Evolutionary conservation across 2,888 invertebrate genomes (phyloP).

Genomic region (Phortica magna): DNA sequence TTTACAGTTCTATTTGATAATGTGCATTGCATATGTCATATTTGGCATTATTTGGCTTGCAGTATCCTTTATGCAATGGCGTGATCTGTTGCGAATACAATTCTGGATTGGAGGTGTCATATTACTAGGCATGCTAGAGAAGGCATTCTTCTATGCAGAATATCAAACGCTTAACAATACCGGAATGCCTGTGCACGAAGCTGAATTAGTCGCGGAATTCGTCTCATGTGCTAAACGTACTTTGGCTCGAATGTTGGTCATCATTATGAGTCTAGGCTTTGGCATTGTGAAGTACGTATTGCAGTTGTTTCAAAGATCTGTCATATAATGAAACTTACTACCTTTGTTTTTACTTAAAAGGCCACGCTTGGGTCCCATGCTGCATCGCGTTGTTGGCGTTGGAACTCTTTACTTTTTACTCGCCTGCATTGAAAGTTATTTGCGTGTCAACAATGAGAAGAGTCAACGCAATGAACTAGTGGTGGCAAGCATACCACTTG

Average conservation of each 20-base stretch:
- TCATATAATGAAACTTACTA: not conserved
- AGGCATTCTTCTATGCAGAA: slow-evolving; percentile 94
- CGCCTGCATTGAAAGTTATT: slow-evolving; percentile 91
- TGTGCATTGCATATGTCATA: slow-evolving; percentile 93
- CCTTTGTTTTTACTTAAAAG: slow-evolving; percentile 76
- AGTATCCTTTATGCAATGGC: slow-evolving; percentile 92
- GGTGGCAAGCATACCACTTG: slow-evolving; percentile 91
- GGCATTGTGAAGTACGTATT: slow-evolving; percentile 93
- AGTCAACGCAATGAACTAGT: slow-evolving; percentile 82
- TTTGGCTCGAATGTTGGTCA: slow-evolving; percentile 93
- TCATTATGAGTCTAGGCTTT: slow-evolving; percentile 96
- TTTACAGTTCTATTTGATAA: slow-evolving; percentile 89
- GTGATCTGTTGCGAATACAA: slow-evolving; percentile 93
- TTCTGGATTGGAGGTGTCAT: slow-evolving; percentile 98
- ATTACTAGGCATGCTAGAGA: slow-evolving; percentile 90
- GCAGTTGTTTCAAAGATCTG: not conserved
- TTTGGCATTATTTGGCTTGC: slow-evolving; percentile 90
- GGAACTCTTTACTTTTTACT: slow-evolving; percentile 91
- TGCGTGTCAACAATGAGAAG: slow-evolving; percentile 84
- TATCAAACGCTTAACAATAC: slow-evolving; percentile 87
- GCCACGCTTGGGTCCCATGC: slow-evolving; percentile 91
- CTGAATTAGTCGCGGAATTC: slow-evolving; percentile 92
- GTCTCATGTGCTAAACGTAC: slow-evolving; percentile 95
- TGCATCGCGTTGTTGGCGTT: slow-evolving; percentile 91
- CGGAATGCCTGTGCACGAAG: slow-evolving; percentile 83